phyloP scores from a whole-genome alignment of 30 jellyfish, hydroid and myxozoan species.

The Cassiopea xamachana region DNA sequence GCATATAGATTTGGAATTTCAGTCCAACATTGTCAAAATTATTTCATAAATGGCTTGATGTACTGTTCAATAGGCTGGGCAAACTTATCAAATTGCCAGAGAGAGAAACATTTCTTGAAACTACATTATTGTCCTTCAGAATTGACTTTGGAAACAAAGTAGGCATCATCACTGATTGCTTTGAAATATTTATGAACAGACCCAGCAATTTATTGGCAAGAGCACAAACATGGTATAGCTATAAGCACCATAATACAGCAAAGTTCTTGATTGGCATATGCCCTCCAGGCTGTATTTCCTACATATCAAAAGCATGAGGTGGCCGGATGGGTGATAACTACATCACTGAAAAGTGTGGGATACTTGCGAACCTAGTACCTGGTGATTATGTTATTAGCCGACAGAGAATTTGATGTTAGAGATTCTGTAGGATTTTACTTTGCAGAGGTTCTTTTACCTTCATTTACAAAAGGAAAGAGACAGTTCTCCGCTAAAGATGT shows the following conservation, averaged over 20 bases:
- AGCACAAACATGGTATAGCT: neutral
- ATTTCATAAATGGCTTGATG: neutral
- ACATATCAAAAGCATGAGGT: neutral
- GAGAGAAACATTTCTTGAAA: neutral
- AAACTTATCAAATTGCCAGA: neutral
- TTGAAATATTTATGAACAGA: neutral
- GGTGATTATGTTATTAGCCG: neutral
- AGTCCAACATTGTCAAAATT: neutral
- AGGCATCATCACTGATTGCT: neutral
- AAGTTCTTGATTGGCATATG: neutral
- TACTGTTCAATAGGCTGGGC: neutral
- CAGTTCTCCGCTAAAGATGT: neutral
- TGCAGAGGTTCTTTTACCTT: neutral
- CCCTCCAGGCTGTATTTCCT: neutral
- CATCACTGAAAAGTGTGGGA: neutral
- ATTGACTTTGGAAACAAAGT: neutral
- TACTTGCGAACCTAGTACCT: neutral
- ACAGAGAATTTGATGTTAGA: neutral
- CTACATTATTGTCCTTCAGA: neutral
- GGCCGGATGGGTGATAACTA: neutral
- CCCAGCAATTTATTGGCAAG: neutral
- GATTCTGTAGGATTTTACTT: neutral
- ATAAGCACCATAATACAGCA: neutral
- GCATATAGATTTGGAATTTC: neutral
- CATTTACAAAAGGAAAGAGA: neutral